Percentiles rank a stretch among this genome's conserved stretches.
These are phyloP conservation scores for Cataglyphis albicans DNA, from an alignment of 2,888 invertebrate genomes.

Conservation along the genomic window DNA sequence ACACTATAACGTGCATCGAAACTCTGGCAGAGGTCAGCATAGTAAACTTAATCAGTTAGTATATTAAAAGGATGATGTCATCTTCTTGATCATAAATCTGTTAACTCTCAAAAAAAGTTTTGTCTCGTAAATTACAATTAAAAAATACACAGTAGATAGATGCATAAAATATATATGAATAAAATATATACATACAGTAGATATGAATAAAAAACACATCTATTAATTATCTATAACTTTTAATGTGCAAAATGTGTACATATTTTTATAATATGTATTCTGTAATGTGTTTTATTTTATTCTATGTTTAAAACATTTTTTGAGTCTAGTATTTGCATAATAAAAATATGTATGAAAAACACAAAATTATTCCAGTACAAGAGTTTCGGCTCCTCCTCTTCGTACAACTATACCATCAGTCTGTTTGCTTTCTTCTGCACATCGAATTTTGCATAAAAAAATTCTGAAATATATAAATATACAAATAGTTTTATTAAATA, in stretches of 20 bases:
- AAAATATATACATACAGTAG: background rate
- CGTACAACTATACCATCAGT: slow-evolving; percentile 88
- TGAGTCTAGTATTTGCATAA: background rate
- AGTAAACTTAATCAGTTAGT: slow-evolving; percentile 33
- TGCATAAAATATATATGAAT: background rate
- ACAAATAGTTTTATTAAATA: slow-evolving; percentile 25
- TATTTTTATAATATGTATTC: background rate
- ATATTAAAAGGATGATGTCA: slow-evolving; percentile 65
- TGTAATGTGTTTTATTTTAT: background rate
- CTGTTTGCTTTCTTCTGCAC: slow-evolving; percentile 87
- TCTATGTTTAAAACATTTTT: slow-evolving; percentile 22
- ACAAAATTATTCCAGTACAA: slow-evolving; percentile 86
- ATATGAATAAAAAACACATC: too few relatives aligned
- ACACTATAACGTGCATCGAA: slow-evolving; percentile 60
- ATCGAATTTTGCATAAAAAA: slow-evolving; percentile 87
- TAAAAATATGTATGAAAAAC: background rate
- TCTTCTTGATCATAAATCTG: slow-evolving; percentile 44
- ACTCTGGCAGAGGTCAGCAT: slow-evolving; percentile 61
- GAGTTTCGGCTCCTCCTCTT: slow-evolving; percentile 89
- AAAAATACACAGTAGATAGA: background rate
- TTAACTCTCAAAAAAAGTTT: slow-evolving; percentile 17
- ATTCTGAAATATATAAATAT: slow-evolving; percentile 82
- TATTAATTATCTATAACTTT: slow-evolving; percentile 1
- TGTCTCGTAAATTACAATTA: slow-evolving; percentile 22
- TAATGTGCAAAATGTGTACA: background rate